Evolutionary conservation across 2,113 vertebrate species (phyloP), one percentile per base, ranked within the genome.

Genomic region (Genyomyrus donnyi): DNA sequence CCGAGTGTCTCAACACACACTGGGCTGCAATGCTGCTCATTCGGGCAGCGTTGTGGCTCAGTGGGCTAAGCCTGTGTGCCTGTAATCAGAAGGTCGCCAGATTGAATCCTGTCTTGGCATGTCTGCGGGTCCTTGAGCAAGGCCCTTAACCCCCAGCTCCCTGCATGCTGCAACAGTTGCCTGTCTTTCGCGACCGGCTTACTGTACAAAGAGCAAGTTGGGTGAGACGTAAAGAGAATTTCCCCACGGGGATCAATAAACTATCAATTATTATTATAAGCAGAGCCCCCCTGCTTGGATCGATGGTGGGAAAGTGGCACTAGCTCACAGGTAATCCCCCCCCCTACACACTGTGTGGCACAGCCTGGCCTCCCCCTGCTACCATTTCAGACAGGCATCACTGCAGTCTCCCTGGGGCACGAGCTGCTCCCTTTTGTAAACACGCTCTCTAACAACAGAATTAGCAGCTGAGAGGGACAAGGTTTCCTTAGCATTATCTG

Each of bases 381-480:
- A 3, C 35, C 17, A 45, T 45, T 45, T 83, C 39, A 45, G 39
- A 42, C 31, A 3, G 31, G 27, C 58, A 17, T 48, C 35, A 49
- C 31, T 24, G 24, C 88, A 80, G 45, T 35, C 39, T 88, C 53
- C 39, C 17, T 24, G 46, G 0, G 48, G 45, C 85, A 31, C 5
- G 15, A 39, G 48, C 49, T 27, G 46, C 7, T 77, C 27, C 42
- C 45, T 50, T 45, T n/a, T 31, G 8, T 70, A 89, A 88, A 49
- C 24, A 66, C n/a, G 27, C 48, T 53, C 27, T 31, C 27, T 17
- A 49, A 87, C 17, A 52, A 87, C 52, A 42, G 49, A 53, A 56
- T 88, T 88, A 88, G 39, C 85, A 92, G 88, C 89, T 90, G 89
- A 93, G 90, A 88, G 90, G 91, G 89, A 74, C 90, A 85, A 89